phyloP scores from a whole-genome alignment of 2,888 invertebrate species.

The Plagodis dolabraria region DNA sequence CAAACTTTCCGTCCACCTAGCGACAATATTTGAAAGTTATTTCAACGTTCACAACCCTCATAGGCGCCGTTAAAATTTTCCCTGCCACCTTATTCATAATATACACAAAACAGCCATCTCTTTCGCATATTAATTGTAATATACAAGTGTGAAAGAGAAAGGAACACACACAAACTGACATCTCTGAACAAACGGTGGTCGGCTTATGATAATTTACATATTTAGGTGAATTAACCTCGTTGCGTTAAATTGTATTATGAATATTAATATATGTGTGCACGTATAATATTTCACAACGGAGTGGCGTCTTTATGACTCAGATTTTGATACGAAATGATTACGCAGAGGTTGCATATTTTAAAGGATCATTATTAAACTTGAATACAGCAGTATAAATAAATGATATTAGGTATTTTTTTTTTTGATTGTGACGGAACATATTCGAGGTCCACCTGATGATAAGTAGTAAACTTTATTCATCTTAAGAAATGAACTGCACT shows the following conservation, averaged over 20 bases:
- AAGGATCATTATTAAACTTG: not conserved
- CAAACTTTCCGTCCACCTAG: conserved; percentile 83
- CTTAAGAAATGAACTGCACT: too few relatives aligned
- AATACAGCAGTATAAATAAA: too few relatives aligned
- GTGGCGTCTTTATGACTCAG: conserved; percentile 68
- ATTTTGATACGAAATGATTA: conserved; percentile 52
- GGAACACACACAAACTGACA: conserved; percentile 80
- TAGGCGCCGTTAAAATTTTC: conserved; percentile 85
- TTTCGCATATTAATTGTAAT: conserved; percentile 43
- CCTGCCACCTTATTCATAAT: conserved; percentile 83
- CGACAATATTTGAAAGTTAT: conserved; percentile 86
- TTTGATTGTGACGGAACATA: too few relatives aligned
- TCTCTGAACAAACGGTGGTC: conserved; percentile 83
- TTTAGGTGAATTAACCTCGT: conserved; percentile 85
- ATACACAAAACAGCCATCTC: conserved; percentile 61
- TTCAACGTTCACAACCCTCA: conserved; percentile 85
- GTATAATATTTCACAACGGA: conserved; percentile 67
- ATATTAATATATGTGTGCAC: conserved; percentile 80
- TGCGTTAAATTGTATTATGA: conserved; percentile 84
- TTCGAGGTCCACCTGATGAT: too few relatives aligned
- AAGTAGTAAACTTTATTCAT: too few relatives aligned
- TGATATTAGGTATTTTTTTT: too few relatives aligned
- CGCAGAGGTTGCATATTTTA: conserved; percentile 40
- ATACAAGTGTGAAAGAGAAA: conserved; percentile 49
- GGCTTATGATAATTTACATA: conserved; percentile 86